phyloP scores from a whole-genome alignment of 2,888 invertebrate genomes.

The Linnaemya vulpina region DNA sequence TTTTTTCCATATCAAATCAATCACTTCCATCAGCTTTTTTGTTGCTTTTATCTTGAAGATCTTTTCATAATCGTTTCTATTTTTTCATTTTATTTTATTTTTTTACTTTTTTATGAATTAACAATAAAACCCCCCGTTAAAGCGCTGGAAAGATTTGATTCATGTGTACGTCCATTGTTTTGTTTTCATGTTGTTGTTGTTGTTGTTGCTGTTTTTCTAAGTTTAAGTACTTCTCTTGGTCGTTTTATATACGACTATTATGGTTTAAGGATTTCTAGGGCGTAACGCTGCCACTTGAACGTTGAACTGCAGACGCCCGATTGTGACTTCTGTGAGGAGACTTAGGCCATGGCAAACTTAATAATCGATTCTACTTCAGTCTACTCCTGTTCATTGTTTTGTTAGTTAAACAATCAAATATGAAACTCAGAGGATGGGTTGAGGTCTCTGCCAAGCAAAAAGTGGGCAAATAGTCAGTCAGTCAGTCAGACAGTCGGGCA shows the following conservation, averaged over 20 bases:
- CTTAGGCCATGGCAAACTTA: slow-evolving; percentile 70
- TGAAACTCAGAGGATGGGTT: slow-evolving; percentile 66
- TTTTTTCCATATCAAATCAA: not conserved
- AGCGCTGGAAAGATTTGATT: slow-evolving; percentile 61
- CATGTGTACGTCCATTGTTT: slow-evolving; percentile 51
- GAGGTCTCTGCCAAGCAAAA: slow-evolving; percentile 68
- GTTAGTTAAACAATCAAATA: slow-evolving; percentile 62
- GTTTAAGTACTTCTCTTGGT: slow-evolving; percentile 40
- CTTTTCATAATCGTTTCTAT: not conserved
- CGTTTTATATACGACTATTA: slow-evolving; percentile 39
- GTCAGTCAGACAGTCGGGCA: slow-evolving; percentile 13
- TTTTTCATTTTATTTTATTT: not conserved
- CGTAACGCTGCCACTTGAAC: slow-evolving; percentile 82
- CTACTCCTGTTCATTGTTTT: slow-evolving; percentile 72
- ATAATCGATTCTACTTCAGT: slow-evolving; percentile 74
- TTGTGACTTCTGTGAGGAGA: slow-evolving; percentile 81
- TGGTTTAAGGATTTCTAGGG: slow-evolving; percentile 77
- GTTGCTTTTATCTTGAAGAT: slow-evolving; percentile 26
- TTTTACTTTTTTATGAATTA: slow-evolving; percentile 27
- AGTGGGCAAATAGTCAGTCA: slow-evolving; percentile 30
- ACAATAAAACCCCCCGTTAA: slow-evolving; percentile 15
- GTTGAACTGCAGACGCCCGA: slow-evolving; percentile 82
- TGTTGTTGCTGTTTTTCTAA: not conserved
- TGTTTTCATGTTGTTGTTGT: not conserved
- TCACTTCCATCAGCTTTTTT: not conserved